Conservation (phyloP, 2,888 invertebrate genomes). For the Macrosoma leucophasiata region DNA sequence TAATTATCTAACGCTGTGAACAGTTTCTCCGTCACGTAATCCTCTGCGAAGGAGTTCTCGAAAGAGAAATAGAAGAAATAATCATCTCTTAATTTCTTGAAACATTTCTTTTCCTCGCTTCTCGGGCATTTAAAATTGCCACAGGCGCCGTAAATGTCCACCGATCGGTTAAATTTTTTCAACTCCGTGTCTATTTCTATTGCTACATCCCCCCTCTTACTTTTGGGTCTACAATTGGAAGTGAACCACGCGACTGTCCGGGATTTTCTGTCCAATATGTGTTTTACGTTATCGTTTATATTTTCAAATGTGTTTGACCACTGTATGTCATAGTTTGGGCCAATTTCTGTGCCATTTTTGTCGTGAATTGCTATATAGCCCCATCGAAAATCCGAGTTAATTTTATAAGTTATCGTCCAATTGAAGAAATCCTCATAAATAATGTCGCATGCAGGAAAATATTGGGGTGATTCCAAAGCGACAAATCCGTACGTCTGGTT, state of each 20-base stretch:
- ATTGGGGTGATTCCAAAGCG: constrained; percentile 39
- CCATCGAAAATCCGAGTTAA: constrained; percentile 42
- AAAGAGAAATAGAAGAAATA: constrained; percentile 50
- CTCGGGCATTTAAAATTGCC: constrained; percentile 32
- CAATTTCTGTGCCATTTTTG: constrained; percentile 30
- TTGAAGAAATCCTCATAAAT: constrained; percentile 43
- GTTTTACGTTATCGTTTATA: constrained; percentile 30
- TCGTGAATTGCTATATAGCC: constrained; percentile 41
- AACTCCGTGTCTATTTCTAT: constrained; percentile 28
- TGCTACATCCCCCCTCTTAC: constrained; percentile 28
- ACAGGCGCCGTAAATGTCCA: constrained; percentile 43
- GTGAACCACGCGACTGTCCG: constrained; percentile 43
- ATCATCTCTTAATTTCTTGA: constrained; percentile 31
- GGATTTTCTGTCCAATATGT: constrained; percentile 29
- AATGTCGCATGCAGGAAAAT: constrained; percentile 35
- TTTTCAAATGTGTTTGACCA: constrained; percentile 42
- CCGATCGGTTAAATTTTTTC: constrained; percentile 26
- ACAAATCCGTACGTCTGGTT: constrained; percentile 44
- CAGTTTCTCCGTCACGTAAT: constrained; percentile 49
- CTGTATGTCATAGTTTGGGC: constrained; percentile 38
- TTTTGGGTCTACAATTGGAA: constrained; percentile 35
- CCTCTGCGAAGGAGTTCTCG: constrained; percentile 41
- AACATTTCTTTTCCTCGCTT: constrained; percentile 26
- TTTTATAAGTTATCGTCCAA: constrained; percentile 51
- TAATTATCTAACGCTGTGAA: constrained; percentile 61